Base-by-base conservation (phyloP, 2,113 vertebrate species). In the Syrmaticus mikado region DNA sequence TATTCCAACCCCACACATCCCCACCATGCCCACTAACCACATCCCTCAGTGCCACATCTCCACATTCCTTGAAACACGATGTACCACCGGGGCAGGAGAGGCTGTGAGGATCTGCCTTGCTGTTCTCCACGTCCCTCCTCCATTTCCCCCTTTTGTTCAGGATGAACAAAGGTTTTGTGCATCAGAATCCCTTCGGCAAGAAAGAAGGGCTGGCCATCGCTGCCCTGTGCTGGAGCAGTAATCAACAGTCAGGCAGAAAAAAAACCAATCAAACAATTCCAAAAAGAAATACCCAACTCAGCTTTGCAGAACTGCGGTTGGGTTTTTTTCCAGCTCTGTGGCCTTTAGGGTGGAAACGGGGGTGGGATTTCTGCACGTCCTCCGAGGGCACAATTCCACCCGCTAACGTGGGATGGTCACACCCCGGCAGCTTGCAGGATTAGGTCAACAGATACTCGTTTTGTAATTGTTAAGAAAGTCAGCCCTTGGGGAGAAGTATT, bases 371-470 rank as follows among this genome's bases (percentile, higher is more conserved):
- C 76, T 85, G 81, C 82, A 80, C 41, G 34, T 87, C 90, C 72
- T 96, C 74, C 19, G 22, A 93, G 81, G 96, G 95, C 95, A 96
- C 81, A 79, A 89, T 93, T 96, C 95, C 94, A 96, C 90, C 65
- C 8, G 6, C 90, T 93, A 93, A 95, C 8, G 21, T 73, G 87
- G 96, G 84, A 82, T 85, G 92, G 96, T 89, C 96, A 95, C 95
- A 94, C 95, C 96, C 95, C 92, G 89, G 8, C 83, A 84, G 90
- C 24, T 92, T 46, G 80, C 40, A 84, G 86, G 78, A 96, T 96
- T 95, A 96, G 92, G 34, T 91, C 96, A 95, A 79, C 94, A 79
- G 66, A 93, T 41, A 66, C 60, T 95, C 84, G 75, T 76, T 84
- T 82, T 85, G 85, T 60, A 93, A 94, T 88, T 80, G 92, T 91